A percentile compares a stretch with the other conserved stretches of the same genome.
These are phyloP conservation scores for Stenotaenia linearis DNA, from an alignment of 2,888 invertebrate genomes.

Conservation along the genomic window DNA sequence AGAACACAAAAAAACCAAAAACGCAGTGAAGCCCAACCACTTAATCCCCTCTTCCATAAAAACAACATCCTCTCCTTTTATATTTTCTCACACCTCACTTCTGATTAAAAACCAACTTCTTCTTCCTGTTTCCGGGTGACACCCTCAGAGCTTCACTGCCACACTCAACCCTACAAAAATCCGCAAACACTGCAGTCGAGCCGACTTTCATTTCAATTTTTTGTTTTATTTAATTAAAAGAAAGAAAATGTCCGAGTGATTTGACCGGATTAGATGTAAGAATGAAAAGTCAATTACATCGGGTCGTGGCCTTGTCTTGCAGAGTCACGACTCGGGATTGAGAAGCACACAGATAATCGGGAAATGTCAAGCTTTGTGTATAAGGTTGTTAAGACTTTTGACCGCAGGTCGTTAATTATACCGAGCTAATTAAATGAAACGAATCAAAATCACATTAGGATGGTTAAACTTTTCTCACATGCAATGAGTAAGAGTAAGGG, in stretches of 20 bases:
- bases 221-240: not conserved
- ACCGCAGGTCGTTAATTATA: conserved; percentile 4
- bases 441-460: not conserved
- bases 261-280: not conserved
- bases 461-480: not conserved
- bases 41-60: too few species aligned
- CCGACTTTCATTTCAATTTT: too few species aligned
- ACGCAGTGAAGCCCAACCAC: too few species aligned
- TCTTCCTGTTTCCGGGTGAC: too few species aligned
- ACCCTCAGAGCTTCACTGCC: too few species aligned
- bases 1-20: too few species aligned
- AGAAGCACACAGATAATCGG: not conserved
- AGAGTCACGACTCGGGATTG: not conserved
- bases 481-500: too few species aligned
- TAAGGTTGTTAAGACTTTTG: not conserved
- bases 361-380: not conserved
- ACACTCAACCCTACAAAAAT: too few species aligned
- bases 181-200: too few species aligned
- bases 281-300: conserved; percentile 1
- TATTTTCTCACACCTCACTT: too few species aligned
- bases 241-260: not conserved
- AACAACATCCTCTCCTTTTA: too few species aligned
- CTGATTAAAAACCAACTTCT: too few species aligned
- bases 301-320: not conserved
- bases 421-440: not conserved